These are phyloP conservation scores for Uloborus plumipes DNA, from an alignment of 2,888 invertebrate genomes.

Conservation along the genomic window DNA sequence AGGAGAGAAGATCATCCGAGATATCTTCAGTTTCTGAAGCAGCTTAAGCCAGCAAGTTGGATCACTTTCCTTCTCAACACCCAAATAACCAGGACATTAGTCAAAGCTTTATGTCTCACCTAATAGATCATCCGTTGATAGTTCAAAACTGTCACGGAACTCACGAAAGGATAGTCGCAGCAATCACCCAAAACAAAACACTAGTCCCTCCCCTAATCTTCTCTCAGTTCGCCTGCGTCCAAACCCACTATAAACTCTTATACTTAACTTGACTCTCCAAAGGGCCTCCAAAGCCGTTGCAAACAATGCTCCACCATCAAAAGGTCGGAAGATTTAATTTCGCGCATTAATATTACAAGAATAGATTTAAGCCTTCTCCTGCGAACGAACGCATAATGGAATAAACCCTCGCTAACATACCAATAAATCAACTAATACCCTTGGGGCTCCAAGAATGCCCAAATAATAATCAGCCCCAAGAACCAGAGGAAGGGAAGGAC, in stretches of 20 bases:
- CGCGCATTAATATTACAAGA: slow-evolving; percentile 42
- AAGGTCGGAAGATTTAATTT: slow-evolving; percentile 47
- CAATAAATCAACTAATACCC: slow-evolving; percentile 37
- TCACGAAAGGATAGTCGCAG: not conserved
- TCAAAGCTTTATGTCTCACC: too few relatives aligned
- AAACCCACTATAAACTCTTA: slow-evolving; percentile 3
- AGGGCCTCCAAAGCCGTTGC: too few relatives aligned
- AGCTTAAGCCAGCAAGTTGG: too few relatives aligned
- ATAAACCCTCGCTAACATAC: slow-evolving; percentile 7
- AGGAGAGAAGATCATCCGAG: too few relatives aligned
- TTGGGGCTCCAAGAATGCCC: slow-evolving; percentile 25
- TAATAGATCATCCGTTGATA: too few relatives aligned
- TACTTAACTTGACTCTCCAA: not conserved
- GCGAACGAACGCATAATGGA: slow-evolving; percentile 13
- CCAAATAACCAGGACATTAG: too few relatives aligned
- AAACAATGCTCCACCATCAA: not conserved
- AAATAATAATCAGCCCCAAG: slow-evolving; percentile 34
- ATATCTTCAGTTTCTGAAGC: too few relatives aligned
- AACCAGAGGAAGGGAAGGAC: not conserved
- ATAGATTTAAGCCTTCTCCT: slow-evolving; percentile 23
- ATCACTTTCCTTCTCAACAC: too few relatives aligned
- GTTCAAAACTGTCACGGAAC: too few relatives aligned
- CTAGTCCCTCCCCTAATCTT: not conserved
- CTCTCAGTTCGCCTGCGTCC: not conserved
- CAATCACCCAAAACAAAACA: not conserved